Conservation (phyloP, 2,888 invertebrate genomes). For the Dryadula phaetusa region DNA sequence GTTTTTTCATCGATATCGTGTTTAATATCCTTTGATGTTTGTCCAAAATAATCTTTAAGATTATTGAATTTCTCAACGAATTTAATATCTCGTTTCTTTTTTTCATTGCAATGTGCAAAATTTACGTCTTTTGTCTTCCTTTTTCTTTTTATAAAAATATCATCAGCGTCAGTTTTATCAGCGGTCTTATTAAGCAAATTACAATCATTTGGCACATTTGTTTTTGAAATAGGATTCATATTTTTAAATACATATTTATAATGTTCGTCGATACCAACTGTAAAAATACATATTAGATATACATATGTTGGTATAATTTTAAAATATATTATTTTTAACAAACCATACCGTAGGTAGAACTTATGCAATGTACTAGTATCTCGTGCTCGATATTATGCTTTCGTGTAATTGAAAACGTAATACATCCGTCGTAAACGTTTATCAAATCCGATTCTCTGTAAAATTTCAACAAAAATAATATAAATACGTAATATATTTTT, state of each 20-base stretch:
- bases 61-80: slow-evolving; percentile 62
- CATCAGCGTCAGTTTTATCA: background rate
- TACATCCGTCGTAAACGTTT: slow-evolving; percentile 69
- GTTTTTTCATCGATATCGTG: slow-evolving; percentile 50
- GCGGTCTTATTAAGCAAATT: background rate
- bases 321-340: background rate
- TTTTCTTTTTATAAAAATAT: slow-evolving; percentile 49
- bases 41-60: slow-evolving; percentile 63
- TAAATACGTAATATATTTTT: background rate
- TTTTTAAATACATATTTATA: slow-evolving; percentile 66
- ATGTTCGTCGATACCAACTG: slow-evolving; percentile 82
- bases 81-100: slow-evolving; percentile 65
- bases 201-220: background rate
- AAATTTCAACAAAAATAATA: slow-evolving; percentile 38
- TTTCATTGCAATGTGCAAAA: slow-evolving; percentile 63
- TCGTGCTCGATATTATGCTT: slow-evolving; percentile 69
- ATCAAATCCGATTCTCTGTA: slow-evolving; percentile 75
- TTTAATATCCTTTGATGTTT: slow-evolving; percentile 56
- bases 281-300: slow-evolving; percentile 53
- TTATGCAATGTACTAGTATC: slow-evolving; percentile 83
- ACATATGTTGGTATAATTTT: background rate
- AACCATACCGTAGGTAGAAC: slow-evolving; percentile 82
- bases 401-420: slow-evolving; percentile 72
- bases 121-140: slow-evolving; percentile 57
- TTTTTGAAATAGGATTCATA: slow-evolving; percentile 47